Base-by-base conservation (phyloP, 2,888 invertebrate species). In the Drosophila suboccidentalis region DNA sequence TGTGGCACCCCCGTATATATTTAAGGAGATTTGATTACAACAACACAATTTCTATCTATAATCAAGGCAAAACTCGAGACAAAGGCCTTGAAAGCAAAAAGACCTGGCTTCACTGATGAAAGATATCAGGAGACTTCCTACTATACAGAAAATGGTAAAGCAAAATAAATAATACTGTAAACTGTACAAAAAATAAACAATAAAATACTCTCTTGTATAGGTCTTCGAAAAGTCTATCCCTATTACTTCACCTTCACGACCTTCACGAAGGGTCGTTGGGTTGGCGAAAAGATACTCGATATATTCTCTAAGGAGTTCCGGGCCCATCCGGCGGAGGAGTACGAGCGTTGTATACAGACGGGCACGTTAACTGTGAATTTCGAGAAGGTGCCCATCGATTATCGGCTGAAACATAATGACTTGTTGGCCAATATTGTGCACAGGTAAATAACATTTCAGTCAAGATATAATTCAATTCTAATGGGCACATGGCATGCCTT, bases 211-310 rank as follows among this genome's bases (percentile, higher is more conserved):
- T 19, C 10, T 10, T 4, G 2, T 41, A 6, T 61, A 91, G 98
- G 98, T 84, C 95, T 98, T 82, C 94, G 98, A 82, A 98, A 99
- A 94, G 98, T 99, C 2, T 98, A 98, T 92, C 99, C 99, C 0
- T 99, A 99, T 94, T 97, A 97, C 93, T 99, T 98, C 94, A 98
- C 97, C 71, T 99, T 98, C 93, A 97, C 97, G 73, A 98, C 98
- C 41, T 98, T 97, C 94, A 98, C 98, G 71, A 99, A 99, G 94
- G 98, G 98, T 9, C 95, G 98, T 87, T 99, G 98, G 98, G 97
- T 98, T 3, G 98, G 98, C 4, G 97, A 97, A 93, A 96, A 96
- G 92, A 96, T 99, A 81, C 94, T 97, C 78, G 98, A 98, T 90
- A 97, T 99, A 22, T 98, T 98, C 93, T 96, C 97, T 9, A 94